phyloP scores from a whole-genome alignment of 2,113 vertebrate genomes.

The Chionis minor region DNA sequence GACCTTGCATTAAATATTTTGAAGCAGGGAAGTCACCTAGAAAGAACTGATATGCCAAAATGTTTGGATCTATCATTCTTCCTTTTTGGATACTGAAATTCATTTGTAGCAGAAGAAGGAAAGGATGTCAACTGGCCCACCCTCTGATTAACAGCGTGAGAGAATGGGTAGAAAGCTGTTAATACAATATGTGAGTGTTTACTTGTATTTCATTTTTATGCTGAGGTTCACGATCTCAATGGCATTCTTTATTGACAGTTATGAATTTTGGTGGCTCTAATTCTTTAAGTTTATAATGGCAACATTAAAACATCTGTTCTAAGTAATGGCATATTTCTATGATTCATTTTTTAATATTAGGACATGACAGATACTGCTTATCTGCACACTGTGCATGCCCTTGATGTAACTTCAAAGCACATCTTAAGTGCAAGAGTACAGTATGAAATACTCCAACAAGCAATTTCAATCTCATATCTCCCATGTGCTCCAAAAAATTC shows the following conservation, averaged over 20 bases:
- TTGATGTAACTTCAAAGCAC: slow-evolving; percentile 32
- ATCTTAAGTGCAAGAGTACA: background rate
- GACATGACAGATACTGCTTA: background rate
- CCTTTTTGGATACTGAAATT: background rate
- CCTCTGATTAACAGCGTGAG: background rate
- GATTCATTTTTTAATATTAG: slow-evolving; percentile 12
- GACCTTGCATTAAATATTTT: background rate
- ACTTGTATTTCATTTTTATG: background rate
- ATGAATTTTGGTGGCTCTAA: background rate
- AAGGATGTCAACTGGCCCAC: background rate
- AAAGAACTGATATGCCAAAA: background rate
- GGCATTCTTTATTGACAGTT: background rate
- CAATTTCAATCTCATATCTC: background rate
- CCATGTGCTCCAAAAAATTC: background rate
- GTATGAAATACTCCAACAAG: background rate
- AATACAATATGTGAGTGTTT: background rate
- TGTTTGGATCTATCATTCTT: background rate
- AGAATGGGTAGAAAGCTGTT: background rate
- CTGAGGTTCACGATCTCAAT: background rate
- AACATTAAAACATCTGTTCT: slow-evolving; percentile 20
- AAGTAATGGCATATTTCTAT: background rate
- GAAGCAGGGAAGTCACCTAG: background rate
- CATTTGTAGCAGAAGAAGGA: background rate
- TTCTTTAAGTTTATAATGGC: background rate
- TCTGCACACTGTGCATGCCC: background rate